Conservation (phyloP, 2,888 invertebrate genomes). For the Tetranychus piercei region DNA sequence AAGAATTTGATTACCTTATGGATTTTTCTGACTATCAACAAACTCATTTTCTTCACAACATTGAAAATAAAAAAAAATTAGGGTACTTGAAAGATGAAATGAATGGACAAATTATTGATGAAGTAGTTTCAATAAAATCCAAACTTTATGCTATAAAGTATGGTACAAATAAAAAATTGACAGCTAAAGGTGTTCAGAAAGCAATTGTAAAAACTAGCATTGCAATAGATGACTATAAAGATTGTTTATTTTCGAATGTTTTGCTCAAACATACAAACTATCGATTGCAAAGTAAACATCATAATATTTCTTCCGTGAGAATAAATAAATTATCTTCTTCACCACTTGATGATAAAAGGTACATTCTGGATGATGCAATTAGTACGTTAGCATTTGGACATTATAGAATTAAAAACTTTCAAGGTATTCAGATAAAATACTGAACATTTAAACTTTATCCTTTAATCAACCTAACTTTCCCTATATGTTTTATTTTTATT, state of each 20-base stretch:
- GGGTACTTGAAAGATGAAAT: constrained; percentile 31
- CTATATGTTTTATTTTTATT: too few species aligned
- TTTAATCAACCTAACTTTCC: too few species aligned
- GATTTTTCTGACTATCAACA: constrained; percentile 29
- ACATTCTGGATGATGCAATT: not conserved
- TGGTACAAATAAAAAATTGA: not conserved
- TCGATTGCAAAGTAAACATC: not conserved
- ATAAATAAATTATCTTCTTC: not conserved
- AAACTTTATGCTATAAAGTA: constrained; percentile 20
- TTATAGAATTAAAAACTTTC: too few species aligned
- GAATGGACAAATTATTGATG: constrained; percentile 27
- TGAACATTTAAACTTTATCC: too few species aligned
- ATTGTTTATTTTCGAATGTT: not conserved
- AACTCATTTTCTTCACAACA: constrained; percentile 26
- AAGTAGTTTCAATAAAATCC: constrained; percentile 27
- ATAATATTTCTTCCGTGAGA: not conserved
- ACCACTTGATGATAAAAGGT: not conserved
- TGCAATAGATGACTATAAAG: not conserved
- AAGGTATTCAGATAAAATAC: too few species aligned
- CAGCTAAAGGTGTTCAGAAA: not conserved
- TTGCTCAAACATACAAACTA: not conserved
- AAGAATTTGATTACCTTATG: constrained; percentile 20
- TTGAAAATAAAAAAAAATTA: constrained; percentile 29
- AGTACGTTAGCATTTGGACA: not conserved
- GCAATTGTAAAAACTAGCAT: not conserved